Base-by-base conservation (phyloP, 2,113 vertebrate species). In the Clupea harengus region DNA sequence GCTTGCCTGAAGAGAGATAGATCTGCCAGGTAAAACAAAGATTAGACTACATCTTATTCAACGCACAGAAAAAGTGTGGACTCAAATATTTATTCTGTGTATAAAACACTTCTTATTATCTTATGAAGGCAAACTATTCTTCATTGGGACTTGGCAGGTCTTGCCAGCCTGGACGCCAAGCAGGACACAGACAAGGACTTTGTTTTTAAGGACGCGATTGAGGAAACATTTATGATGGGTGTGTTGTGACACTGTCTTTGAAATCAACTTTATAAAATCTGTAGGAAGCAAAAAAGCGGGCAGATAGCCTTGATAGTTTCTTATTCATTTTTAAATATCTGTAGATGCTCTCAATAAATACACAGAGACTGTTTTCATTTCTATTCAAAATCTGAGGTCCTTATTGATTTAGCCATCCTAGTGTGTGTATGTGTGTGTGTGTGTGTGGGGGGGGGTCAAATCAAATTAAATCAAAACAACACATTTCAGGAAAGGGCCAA, bases 151-250 rank as follows among this genome's bases (percentile, higher is more conserved):
- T 72, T 28, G 25, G 64, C 64, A 72, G 64, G 25, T 72, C 57
- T 25, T 72, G 10, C 25, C 64, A 72, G 64, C 7, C 6, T 64
- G 25, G 64, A 72, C 32, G 64, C 64, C 64, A 72, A 72, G 64
- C 10, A 72, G 57, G 22, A 64, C 57, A 25, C 64, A 72, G 64
- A 72, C 64, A 72, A 72, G 64, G 64, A 72, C 64, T 32, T 72
- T 32, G n/a, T 72, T 72, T 32, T 72, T 72, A 32, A 25, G 25
- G 64, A 72, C 64, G 11, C 64, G 25, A 72, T 6, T 9, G 25
- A 32, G 10, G 7, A 25, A 28, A 72, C 64, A 72, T 28, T 72
- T 72, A 72, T 72, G 64, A 72, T 72, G 6, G 25, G 64, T 28
- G 64, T 28, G 64, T 32, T 1, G 9, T 15, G n/a, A 72, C 64